A percentile compares a stretch with the other conserved stretches of the same genome.
phyloP scores from a whole-genome alignment of 1,140 invertebrate species.

The Trichonephila clavipes region DNA sequence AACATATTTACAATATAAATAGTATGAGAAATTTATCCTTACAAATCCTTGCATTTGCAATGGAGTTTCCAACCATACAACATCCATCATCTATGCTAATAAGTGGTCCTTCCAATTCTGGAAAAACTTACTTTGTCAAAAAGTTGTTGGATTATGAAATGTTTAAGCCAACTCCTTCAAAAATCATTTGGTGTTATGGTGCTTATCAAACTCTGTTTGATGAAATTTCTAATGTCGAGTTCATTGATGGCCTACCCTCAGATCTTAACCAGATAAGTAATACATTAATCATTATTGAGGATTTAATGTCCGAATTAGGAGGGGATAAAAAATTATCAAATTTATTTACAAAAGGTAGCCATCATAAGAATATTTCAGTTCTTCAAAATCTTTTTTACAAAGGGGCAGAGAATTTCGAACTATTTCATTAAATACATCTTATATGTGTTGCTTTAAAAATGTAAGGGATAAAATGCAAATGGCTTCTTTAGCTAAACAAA shows the following conservation, averaged over 20 bases:
- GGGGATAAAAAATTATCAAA: neutral
- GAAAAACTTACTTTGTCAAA: too few relatives aligned
- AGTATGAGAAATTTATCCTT: too few relatives aligned
- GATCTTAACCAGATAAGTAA: neutral
- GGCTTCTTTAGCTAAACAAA: neutral
- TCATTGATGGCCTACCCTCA: neutral
- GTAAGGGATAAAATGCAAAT: neutral
- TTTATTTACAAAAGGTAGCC: neutral
- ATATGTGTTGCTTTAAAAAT: too few relatives aligned
- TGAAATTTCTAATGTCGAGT: neutral
- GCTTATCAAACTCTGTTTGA: neutral
- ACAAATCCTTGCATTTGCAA: too few relatives aligned
- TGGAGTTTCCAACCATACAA: too few relatives aligned
- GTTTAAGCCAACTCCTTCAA: neutral
- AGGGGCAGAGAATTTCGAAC: too few relatives aligned
- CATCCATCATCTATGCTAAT: too few relatives aligned
- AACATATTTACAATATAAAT: too few relatives aligned
- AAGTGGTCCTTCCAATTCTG: too few relatives aligned
- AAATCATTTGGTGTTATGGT: constrained; percentile 7
- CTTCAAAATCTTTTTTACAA: too few relatives aligned
- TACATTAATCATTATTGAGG: neutral
- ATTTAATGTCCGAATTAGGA: neutral
- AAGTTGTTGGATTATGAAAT: too few relatives aligned
- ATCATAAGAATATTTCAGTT: neutral
- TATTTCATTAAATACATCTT: too few relatives aligned